Base-by-base conservation (phyloP, 2,797 vertebrate species). In the Mus caroli region DNA sequence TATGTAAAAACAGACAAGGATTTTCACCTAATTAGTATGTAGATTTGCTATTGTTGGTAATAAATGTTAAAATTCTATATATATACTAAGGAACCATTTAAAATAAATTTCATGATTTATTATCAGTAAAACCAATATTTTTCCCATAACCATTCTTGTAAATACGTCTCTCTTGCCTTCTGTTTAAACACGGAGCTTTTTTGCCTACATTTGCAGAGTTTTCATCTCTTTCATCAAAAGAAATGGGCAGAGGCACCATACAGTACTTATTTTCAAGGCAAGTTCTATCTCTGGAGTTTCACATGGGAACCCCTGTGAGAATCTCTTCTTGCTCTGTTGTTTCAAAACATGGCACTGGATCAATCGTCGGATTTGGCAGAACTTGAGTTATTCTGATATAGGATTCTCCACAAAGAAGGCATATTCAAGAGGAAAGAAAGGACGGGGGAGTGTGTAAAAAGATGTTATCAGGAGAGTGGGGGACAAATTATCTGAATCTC, bases 401-500 rank as follows among this genome's bases (percentile, higher is more conserved):
- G 50, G 34, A 93, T 50, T 97, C 80, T 84, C 37, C 87, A 91
- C 91, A 95, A 96, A 92, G 54, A 71, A 78, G 19, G 24, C 82
- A 80, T 79, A 62, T 87, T 94, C 88, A 94, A 43, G 50, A 46
- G 46, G 46, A 46, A 46, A 46, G 8, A 9, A 46, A 67, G 40
- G n/a, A 31, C 31, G 19, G 11, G 3, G 37, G 37, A 1, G 31
- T 1, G 2, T 5, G 11, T 17, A 17, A 11, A 15, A 4, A 43
- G 37, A 80, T 3, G 54, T 31, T 15, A 3, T 24, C 22, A 19
- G 40, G 3, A 22, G 75, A 46, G 2, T 34, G 1, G 11, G 77
- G 20, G 34, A 12, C 24, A 26, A 0, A 0, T 67, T 64, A 73
- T n/a, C 40, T 75, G 8, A 71, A 46, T 46, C 50, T 26, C 52